Percentiles rank a stretch among this genome's conserved stretches.
Evolutionary conservation across 2,797 vertebrate genomes (phyloP).

Genomic region (Apogon talboti): DNA sequence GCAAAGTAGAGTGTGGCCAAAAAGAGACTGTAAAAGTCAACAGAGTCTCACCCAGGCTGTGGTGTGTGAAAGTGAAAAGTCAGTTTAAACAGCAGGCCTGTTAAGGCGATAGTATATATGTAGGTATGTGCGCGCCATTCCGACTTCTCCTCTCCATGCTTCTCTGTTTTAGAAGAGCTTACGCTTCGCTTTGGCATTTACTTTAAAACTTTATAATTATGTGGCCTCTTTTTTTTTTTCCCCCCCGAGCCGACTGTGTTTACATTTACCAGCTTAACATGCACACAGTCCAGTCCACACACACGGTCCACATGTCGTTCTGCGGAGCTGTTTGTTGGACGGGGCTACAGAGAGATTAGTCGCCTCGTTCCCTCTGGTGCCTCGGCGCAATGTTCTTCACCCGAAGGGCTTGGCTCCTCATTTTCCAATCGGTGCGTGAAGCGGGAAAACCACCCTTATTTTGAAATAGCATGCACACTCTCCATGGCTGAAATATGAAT

Average conservation of each 20-base stretch:
- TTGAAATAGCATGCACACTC: conserved; percentile 30
- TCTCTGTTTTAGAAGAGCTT: conserved; percentile 67
- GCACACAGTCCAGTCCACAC: conserved; percentile 58
- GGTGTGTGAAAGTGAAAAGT: conserved; percentile 59
- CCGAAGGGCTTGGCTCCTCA: conserved; percentile 41
- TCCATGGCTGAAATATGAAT: neutral
- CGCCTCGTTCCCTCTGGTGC: conserved; percentile 62
- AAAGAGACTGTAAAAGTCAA: conserved; percentile 59
- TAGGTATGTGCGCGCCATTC: conserved; percentile 40
- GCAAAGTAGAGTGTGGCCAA: conserved; percentile 51
- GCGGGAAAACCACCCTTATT: conserved; percentile 17
- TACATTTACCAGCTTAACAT: conserved; percentile 74
- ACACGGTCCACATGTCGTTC: conserved; percentile 61
- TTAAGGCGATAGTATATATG: conserved; percentile 31
- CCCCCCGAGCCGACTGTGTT: conserved; percentile 61
- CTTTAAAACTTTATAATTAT: conserved; percentile 77
- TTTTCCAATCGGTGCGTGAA: conserved; percentile 28
- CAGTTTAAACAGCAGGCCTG: conserved; percentile 53
- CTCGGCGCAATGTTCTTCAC: conserved; percentile 44
- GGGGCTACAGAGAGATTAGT: conserved; percentile 73
- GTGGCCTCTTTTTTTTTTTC: conserved; percentile 33
- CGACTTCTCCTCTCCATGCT: conserved; percentile 35
- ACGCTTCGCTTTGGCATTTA: conserved; percentile 57
- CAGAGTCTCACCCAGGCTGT: conserved; percentile 49
- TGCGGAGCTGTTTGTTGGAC: conserved; percentile 60